These are phyloP conservation scores for Todus mexicanus DNA, from an alignment of 2,797 vertebrate genomes.

Conservation along the genomic window DNA sequence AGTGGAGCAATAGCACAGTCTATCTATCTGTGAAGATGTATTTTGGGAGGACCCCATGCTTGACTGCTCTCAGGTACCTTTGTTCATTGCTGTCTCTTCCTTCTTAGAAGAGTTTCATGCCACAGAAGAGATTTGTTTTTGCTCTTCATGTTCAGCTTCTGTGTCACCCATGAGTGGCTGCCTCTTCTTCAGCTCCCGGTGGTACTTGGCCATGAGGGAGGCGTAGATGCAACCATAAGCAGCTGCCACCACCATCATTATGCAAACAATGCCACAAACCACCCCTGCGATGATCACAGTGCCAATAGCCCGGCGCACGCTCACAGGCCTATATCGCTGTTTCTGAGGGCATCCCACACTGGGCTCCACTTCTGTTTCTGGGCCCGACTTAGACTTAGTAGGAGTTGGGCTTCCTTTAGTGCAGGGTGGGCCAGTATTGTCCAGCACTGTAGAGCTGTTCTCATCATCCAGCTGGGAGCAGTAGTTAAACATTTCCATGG, in stretches of 20 bases:
- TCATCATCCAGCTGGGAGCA: slow-evolving; percentile 94
- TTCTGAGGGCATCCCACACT: slow-evolving; percentile 88
- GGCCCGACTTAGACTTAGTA: slow-evolving; percentile 77
- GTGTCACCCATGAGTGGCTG: slow-evolving; percentile 95
- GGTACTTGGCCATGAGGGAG: slow-evolving; percentile 98
- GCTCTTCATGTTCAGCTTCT: slow-evolving; percentile 85
- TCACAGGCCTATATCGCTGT: slow-evolving; percentile 88
- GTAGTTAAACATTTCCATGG: slow-evolving; percentile 99
- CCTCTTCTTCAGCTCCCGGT: slow-evolving; percentile 96
- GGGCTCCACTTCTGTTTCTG: slow-evolving; percentile 81
- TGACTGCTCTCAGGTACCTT: slow-evolving; percentile 51
- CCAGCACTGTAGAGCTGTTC: slow-evolving; percentile 78
- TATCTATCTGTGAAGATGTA: slow-evolving; percentile 29
- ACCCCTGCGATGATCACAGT: slow-evolving; percentile 97
- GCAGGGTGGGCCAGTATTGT: slow-evolving; percentile 77
- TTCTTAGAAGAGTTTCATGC: slow-evolving; percentile 76
- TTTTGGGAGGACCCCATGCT: slow-evolving; percentile 39
- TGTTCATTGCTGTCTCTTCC: slow-evolving; percentile 21
- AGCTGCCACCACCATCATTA: slow-evolving; percentile 99
- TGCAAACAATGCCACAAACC: slow-evolving; percentile 95
- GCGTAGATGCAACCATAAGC: slow-evolving; percentile 98
- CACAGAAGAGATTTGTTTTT: slow-evolving; percentile 98
- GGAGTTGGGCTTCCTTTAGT: slow-evolving; percentile 76
- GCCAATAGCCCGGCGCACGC: slow-evolving; percentile 94
- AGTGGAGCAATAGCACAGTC: slow-evolving; percentile 62